A percentile compares a stretch with the other conserved stretches of the same genome.
Conservation (phyloP, 1,140 invertebrate species). For the Musca domestica region DNA sequence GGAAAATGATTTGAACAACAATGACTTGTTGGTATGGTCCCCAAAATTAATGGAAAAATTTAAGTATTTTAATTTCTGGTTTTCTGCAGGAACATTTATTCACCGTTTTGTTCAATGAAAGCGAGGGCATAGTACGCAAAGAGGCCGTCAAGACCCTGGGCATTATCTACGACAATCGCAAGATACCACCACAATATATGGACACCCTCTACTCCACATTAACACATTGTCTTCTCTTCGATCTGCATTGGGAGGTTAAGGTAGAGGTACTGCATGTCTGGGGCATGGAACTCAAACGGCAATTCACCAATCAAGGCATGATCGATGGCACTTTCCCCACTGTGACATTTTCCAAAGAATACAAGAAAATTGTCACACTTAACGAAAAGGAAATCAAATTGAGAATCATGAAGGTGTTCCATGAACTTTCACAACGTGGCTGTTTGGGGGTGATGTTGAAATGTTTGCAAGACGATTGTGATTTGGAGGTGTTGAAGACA, state of each 20-base stretch:
- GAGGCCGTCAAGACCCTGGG: constrained; percentile 67
- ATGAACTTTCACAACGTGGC: constrained; percentile 63
- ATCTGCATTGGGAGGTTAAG: constrained; percentile 80
- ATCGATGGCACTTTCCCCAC: constrained; percentile 73
- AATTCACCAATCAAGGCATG: constrained; percentile 73
- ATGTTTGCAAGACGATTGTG: constrained; percentile 67
- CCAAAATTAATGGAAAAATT: neutral
- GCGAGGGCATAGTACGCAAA: constrained; percentile 71
- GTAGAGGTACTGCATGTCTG: constrained; percentile 69
- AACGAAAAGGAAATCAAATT: constrained; percentile 67
- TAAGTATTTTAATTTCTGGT: constrained; percentile 20
- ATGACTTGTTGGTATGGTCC: constrained; percentile 62
- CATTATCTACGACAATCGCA: constrained; percentile 65
- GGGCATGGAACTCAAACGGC: constrained; percentile 64
- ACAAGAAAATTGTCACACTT: constrained; percentile 71
- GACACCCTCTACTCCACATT: constrained; percentile 60
- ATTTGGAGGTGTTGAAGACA: constrained; percentile 66
- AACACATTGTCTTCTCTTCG: constrained; percentile 63
- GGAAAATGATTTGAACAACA: constrained; percentile 61
- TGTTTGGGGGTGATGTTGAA: constrained; percentile 67
- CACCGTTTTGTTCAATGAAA: constrained; percentile 63
- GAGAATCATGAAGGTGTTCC: constrained; percentile 65
- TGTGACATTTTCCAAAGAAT: constrained; percentile 74
- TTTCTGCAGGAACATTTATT: constrained; percentile 65
- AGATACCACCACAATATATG: constrained; percentile 57